Conservation (phyloP, 2,113 vertebrate species). For the Ancistrus triradiatus region DNA sequence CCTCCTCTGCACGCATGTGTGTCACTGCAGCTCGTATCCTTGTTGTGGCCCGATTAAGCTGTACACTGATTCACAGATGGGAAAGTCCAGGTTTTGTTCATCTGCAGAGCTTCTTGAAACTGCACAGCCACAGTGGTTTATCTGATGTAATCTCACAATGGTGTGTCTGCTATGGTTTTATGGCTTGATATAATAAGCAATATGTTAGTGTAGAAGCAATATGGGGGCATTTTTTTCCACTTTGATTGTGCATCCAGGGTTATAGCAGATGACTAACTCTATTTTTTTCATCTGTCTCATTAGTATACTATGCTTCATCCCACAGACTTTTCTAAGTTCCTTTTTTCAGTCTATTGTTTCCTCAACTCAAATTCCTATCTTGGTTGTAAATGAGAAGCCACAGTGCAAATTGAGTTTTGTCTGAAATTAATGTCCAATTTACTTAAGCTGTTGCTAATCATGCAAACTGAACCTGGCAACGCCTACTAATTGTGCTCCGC, state of each 20-base stretch:
- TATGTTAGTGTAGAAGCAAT: slow-evolving; percentile 48
- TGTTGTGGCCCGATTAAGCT: slow-evolving; percentile 8
- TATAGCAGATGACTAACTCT: neutral
- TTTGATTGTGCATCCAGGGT: neutral
- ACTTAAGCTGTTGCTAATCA: too few species aligned
- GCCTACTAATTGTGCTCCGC: too few species aligned
- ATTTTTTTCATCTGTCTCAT: slow-evolving; percentile 4
- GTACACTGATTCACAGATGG: neutral
- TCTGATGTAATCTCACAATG: neutral
- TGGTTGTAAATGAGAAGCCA: too few species aligned
- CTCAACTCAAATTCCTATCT: too few species aligned
- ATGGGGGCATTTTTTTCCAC: too few species aligned
- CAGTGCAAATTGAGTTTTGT: too few species aligned
- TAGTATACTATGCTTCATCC: slow-evolving; percentile 8
- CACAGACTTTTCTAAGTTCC: neutral
- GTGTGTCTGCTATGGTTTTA: slow-evolving; percentile 33
- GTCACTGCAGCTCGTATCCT: slow-evolving; percentile 1
- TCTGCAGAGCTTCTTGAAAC: neutral
- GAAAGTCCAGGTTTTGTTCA: slow-evolving; percentile 23
- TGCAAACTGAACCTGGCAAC: too few species aligned
- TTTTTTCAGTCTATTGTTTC: neutral
- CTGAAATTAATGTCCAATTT: too few species aligned
- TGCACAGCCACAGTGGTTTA: neutral
- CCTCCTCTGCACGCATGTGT: slow-evolving; percentile 31
- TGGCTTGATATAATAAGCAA: slow-evolving; percentile 46